These are phyloP conservation scores for Caenorhabditis drosophilae DNA, from an alignment of 2,888 invertebrate species.

Conservation along the genomic window DNA sequence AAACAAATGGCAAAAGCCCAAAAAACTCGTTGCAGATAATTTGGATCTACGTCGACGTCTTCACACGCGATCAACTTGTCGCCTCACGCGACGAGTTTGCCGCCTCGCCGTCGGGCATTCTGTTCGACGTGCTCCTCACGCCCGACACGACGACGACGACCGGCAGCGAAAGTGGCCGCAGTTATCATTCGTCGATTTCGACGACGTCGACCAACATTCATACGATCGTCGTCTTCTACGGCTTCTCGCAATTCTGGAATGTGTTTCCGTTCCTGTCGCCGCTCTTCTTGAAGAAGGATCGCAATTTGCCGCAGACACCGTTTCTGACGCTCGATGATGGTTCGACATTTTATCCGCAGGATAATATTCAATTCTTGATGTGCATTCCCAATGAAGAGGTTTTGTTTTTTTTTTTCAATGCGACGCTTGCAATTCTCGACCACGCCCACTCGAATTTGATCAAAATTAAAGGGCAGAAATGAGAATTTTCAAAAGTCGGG, in stretches of 20 bases:
- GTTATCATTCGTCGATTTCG: conserved; percentile 21
- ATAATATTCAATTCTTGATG: conserved; percentile 36
- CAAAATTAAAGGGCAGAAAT: too few relatives aligned
- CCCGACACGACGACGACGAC: not conserved
- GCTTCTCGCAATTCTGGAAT: conserved; percentile 47
- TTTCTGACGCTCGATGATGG: conserved; percentile 45
- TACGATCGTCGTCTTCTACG: conserved; percentile 55
- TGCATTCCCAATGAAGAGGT: conserved; percentile 43
- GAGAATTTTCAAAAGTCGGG: not conserved
- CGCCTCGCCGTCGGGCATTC: conserved; percentile 19
- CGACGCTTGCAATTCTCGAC: too few relatives aligned
- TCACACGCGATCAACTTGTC: conserved; percentile 49
- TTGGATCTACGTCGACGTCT: conserved; percentile 61
- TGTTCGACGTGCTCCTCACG: conserved; percentile 31
- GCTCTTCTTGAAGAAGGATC: conserved; percentile 41
- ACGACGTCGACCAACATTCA: conserved; percentile 10
- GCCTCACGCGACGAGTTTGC: conserved; percentile 33
- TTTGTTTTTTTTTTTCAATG: not conserved
- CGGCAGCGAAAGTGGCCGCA: conserved; percentile 21
- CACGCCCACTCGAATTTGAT: not conserved
- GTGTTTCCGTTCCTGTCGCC: conserved; percentile 54
- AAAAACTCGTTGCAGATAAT: too few relatives aligned
- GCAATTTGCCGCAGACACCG: conserved; percentile 10
- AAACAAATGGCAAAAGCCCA: too few relatives aligned
- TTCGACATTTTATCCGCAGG: conserved; percentile 25